Conservation (phyloP, 2,113 vertebrate genomes). For the Ophthalmotilapia sp. region DNA sequence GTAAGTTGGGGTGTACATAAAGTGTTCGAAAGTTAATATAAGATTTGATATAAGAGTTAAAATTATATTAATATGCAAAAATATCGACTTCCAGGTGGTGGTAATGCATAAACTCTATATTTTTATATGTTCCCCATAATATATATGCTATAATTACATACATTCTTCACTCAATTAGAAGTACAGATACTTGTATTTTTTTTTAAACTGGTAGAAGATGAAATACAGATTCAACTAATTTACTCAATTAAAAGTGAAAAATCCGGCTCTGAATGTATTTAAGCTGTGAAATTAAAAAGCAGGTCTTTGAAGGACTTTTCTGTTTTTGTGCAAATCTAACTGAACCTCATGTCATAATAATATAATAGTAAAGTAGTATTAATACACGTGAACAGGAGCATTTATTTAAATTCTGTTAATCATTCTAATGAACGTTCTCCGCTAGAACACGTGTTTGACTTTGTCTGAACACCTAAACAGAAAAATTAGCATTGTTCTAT, state of each 20-base stretch:
- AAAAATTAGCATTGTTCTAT: neutral
- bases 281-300: neutral
- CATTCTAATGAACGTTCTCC: neutral
- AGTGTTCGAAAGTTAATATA: neutral
- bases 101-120: neutral
- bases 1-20: neutral
- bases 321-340: neutral
- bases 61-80: neutral
- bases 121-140: neutral
- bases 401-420: neutral
- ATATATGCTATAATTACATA: neutral
- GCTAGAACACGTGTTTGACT: neutral
- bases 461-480: neutral
- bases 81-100: neutral
- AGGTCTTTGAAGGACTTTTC: neutral
- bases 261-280: rapidly evolving
- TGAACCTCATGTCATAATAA: neutral
- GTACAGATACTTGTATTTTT: neutral
- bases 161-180: neutral
- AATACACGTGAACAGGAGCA: neutral
- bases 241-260: neutral
- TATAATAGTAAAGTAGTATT: neutral
- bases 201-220: neutral
- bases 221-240: rapidly evolving
- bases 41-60: neutral